Base-by-base conservation (phyloP, 2,797 vertebrate species). In the Premnoplex brunnescens region DNA sequence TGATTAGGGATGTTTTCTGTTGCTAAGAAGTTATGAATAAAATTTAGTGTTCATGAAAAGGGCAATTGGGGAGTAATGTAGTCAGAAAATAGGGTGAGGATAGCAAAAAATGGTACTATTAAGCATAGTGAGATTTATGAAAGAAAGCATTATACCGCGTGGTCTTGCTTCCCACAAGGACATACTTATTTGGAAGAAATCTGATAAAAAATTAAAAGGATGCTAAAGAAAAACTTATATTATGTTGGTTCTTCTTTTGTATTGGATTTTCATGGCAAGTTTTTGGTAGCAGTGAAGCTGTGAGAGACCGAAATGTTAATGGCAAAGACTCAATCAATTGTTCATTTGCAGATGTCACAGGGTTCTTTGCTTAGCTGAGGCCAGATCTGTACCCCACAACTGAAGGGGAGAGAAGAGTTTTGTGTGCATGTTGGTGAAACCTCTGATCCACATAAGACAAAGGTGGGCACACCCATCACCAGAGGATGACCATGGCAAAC, bases 1-100 rank as follows among this genome's bases (percentile, higher is more conserved):
- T 88, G 39, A 91, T 83, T 84, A 91, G 66, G 49, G 60, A 88
- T 79, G 28, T 15, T 91, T 93, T 91, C 23, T 80, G 67, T 93
- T 91, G 71, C 54, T 71, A 44, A 59, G 49, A 59, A 67, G 13
- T 51, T 95, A 74, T 52, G 51, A 85, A 72, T 46, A 64, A 91
- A 79, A 86, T 88, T 64, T 51, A 90, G 52, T 91, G 52, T 66
- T 52, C 15, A 72, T 49, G 63, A 55, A 75, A 88, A 49, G 11
- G 19, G 58, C 23, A 72, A 8, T 26, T 55, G 20, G 74, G 71
- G 24, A 85, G 24, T 66, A 75, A 68, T 59, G 36, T 52, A 88
- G 16, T 69, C 83, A 78, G 67, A 88, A 77, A 44, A 72, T 63
- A 95, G 81, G 68, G 72, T 60, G 68, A 76, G 26, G 83, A 56